phyloP scores from a whole-genome alignment of 2,797 vertebrate species.

The Phyllotis vaccarum region DNA sequence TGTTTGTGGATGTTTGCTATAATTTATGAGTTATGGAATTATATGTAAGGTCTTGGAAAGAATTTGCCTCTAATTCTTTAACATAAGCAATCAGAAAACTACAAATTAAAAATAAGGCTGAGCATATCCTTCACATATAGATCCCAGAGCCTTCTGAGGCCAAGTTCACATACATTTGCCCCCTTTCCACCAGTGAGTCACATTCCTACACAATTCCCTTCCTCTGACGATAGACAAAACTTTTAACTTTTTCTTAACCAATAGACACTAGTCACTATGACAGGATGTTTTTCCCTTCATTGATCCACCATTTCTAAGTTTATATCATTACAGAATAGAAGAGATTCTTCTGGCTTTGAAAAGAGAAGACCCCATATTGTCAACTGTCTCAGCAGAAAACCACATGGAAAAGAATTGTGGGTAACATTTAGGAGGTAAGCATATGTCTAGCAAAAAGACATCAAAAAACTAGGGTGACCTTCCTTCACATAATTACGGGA shows the following conservation, averaged over 20 bases:
- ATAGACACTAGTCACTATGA: too few relatives aligned
- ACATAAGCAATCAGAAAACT: background rate
- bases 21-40: background rate
- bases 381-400: background rate
- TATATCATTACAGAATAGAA: background rate
- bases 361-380: background rate
- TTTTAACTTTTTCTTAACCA: background rate
- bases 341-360: background rate
- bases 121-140: background rate
- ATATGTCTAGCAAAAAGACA: background rate
- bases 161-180: background rate
- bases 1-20: background rate
- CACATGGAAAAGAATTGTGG: background rate
- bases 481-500: background rate
- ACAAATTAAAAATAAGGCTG: background rate
- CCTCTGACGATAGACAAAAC: background rate
- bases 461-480: background rate
- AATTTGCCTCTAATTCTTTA: slow-evolving; percentile 17
- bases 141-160: background rate
- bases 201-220: background rate
- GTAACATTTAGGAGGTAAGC: background rate
- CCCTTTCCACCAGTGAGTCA: background rate
- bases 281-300: background rate
- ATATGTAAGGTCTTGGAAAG: background rate
- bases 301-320: background rate